Base-by-base conservation (phyloP, 1,140 invertebrate species). In the Calosoma granatense region DNA sequence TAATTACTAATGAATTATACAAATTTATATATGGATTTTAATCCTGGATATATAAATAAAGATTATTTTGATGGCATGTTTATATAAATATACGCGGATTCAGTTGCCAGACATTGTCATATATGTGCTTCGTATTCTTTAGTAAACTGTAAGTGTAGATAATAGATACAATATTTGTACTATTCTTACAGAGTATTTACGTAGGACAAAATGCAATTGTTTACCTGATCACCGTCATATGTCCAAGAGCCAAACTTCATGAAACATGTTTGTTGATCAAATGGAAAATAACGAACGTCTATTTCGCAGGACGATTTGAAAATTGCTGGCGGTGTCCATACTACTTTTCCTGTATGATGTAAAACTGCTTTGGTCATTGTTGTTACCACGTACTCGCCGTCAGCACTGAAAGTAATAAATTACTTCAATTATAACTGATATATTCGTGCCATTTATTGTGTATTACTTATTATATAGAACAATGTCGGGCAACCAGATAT, bases 171-270 rank as follows among this genome's bases (percentile, higher is more conserved):
- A n/a, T n/a, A n/a, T n/a, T n/a, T n/a, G n/a, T n/a, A n/a, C n/a
- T n/a, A n/a, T n/a, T n/a, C n/a, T n/a, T n/a, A n/a, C n/a, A n/a
- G n/a, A n/a, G n/a, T n/a, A n/a, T n/a, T n/a, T n/a, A n/a, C n/a
- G n/a, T n/a, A n/a, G n/a, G n/a, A n/a, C n/a, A n/a, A n/a, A n/a
- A n/a, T n/a, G n/a, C n/a, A n/a, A n/a, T n/a, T n/a, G n/a, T 59
- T 65, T 75, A 94, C 87, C 82, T 94, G 88, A 73, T 90, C 88
- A 47, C 94, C 94, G 67, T 98, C 94, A 71, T 98, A 98, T 1
- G 93, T 96, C 97, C 96, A 99, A 0, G 93, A 97, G 2, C 95
- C 96, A 67, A 96, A 96, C 67, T 94, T 95, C 85, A 96, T 89
- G 72, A 93, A 92, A 72, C 92, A 96, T 0, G 88, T 92, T 72